Base-by-base conservation (phyloP, 2,113 vertebrate species). In the Hippocampus zosterae region DNA sequence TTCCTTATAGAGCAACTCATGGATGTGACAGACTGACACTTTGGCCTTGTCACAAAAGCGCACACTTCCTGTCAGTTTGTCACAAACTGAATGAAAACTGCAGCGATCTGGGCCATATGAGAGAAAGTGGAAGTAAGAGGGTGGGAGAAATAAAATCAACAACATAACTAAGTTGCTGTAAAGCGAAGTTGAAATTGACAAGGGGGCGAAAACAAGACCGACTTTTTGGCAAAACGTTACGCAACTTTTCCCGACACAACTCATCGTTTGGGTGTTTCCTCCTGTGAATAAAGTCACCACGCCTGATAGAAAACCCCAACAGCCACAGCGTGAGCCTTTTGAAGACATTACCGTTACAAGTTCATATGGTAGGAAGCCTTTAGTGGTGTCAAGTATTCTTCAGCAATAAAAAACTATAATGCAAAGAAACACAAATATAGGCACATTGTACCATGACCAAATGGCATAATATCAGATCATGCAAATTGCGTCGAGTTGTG, bases 51-150 rank as follows among this genome's bases (percentile, higher is more conserved):
- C 87, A 78, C 48, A 75, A 55, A 74, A 46, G 69, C 0, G 18
- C 82, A 85, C 60, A 79, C 81, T 88, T 90, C 89, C 89, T 84
- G 29, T 73, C 33, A 52, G 41, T 70, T 81, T 70, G 86, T 85
- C 82, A 62, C 60, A 21, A 2, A 62, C n/a, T 74, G 5, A 75
- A 80, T 37, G 12, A 78, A 56, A 63, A 57, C 10, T 25, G n/a
- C 27, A 37, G 59, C 33, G 63, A 67, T 68, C 52, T 56, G 75
- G 40, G 2, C 64, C 61, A 8, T 23, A 18, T 33, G 46, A 46
- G 55, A 57, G 27, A 66, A 21, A 5, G 6, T 40, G 33, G 33
- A 37, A 37, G 33, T 37, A 6, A 37, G 5, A 6, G 33, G 1
- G 33, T 5, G 5, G 33, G 33, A 5, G 0, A 37, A 6, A 37